A percentile compares a stretch with the other conserved stretches of the same genome.
Evolutionary conservation across 2,888 invertebrate species (phyloP).

Genomic region (Meteorus colon): DNA sequence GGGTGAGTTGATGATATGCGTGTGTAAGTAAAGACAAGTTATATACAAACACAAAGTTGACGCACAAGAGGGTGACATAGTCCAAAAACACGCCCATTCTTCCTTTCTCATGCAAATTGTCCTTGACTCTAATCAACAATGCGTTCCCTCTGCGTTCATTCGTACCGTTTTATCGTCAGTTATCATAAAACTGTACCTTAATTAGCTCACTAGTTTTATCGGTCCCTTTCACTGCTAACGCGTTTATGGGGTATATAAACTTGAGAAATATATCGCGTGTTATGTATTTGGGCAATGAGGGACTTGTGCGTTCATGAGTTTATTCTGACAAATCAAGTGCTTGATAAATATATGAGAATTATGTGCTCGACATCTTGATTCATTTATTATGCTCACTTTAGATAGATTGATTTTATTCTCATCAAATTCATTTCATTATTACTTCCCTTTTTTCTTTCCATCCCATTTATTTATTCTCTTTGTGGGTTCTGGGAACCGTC

Average conservation of each 20-base stretch:
- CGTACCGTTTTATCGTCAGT: slow-evolving; percentile 36
- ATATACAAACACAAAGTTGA: slow-evolving; percentile 41
- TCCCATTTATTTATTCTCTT: background rate
- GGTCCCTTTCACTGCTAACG: slow-evolving; percentile 45
- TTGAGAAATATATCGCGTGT: slow-evolving; percentile 50
- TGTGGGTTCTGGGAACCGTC: background rate
- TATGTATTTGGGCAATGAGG: slow-evolving; percentile 4
- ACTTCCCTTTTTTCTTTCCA: slow-evolving; percentile 6
- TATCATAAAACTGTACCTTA: slow-evolving; percentile 53
- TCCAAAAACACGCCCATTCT: slow-evolving; percentile 40
- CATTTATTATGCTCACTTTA: background rate
- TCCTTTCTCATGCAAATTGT: slow-evolving; percentile 49
- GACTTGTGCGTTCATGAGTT: background rate
- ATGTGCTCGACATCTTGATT: background rate
- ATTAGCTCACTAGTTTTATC: slow-evolving; percentile 49
- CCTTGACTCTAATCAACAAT: slow-evolving; percentile 29
- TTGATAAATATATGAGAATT: no score
- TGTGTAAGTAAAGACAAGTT: background rate
- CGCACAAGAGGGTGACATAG: slow-evolving; percentile 24
- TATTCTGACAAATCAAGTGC: no score
- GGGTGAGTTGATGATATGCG: slow-evolving; percentile 4
- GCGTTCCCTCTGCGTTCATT: slow-evolving; percentile 22
- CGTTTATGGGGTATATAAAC: slow-evolving; percentile 49
- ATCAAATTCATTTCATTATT: no score
- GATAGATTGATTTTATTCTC: background rate